A percentile compares a stretch with the other conserved stretches of the same genome.
Conservation (phyloP, 1,140 invertebrate species). For the Pectinophora gossypiella region DNA sequence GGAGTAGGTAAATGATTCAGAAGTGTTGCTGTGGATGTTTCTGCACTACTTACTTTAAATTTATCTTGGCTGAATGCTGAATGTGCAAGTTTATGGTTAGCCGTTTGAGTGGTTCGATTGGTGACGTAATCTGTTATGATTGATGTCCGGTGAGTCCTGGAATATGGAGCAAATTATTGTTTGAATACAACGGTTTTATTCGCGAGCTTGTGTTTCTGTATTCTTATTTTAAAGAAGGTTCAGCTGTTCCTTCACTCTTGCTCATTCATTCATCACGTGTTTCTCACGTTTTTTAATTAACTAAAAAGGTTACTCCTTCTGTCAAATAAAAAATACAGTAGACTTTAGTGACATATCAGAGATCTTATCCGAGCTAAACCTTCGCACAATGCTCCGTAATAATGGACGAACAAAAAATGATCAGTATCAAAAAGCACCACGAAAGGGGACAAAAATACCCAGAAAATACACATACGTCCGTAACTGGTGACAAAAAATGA, state of each 20-base stretch:
- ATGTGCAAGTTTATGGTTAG: slow-evolving; percentile 37
- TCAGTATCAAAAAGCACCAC: slow-evolving; percentile 62
- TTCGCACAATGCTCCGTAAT: slow-evolving; percentile 64
- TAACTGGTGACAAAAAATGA: slow-evolving; percentile 50
- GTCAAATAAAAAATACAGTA: slow-evolving; percentile 47
- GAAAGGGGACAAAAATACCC: slow-evolving; percentile 62
- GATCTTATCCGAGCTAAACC: slow-evolving; percentile 67
- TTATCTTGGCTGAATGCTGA: slow-evolving; percentile 30
- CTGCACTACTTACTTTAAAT: slow-evolving; percentile 34
- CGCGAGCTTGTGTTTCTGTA: too few relatives aligned
- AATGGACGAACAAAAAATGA: slow-evolving; percentile 66
- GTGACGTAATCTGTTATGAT: slow-evolving; percentile 34
- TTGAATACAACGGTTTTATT: too few relatives aligned
- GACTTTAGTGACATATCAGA: slow-evolving; percentile 62
- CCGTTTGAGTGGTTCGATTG: slow-evolving; percentile 41
- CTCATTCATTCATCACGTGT: slow-evolving; percentile 20
- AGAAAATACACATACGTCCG: slow-evolving; percentile 37
- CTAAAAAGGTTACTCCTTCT: slow-evolving; percentile 57
- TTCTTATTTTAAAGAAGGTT: too few relatives aligned
- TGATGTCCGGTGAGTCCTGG: slow-evolving; percentile 28
- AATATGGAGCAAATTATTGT: slow-evolving; percentile 36
- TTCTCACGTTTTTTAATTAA: slow-evolving; percentile 45
- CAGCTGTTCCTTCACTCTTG: too few relatives aligned
- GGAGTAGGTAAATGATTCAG: slow-evolving; percentile 27
- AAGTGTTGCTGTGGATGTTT: slow-evolving; percentile 26